phyloP scores from a whole-genome alignment of 92 coral and sea anemone species.

The Porites rus region DNA sequence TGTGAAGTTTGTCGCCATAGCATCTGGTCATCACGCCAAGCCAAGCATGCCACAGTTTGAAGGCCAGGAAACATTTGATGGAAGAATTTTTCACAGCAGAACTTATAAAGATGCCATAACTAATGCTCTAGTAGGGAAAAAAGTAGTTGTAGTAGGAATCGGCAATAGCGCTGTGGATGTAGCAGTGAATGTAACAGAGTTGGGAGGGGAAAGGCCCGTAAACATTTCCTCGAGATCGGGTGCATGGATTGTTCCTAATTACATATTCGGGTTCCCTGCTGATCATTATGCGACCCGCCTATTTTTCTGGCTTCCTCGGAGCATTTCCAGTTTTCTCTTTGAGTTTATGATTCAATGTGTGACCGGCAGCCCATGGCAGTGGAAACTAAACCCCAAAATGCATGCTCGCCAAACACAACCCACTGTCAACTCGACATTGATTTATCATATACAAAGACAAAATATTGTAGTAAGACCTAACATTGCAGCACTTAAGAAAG shows the following conservation, averaged over 20 bases:
- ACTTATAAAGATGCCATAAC: constrained; percentile 79
- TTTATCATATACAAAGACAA: constrained; percentile 78
- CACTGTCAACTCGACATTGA: constrained; percentile 79
- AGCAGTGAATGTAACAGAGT: constrained; percentile 72
- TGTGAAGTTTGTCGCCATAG: constrained; percentile 81
- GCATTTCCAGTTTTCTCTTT: constrained; percentile 64
- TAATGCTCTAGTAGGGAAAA: constrained; percentile 70
- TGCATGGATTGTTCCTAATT: constrained; percentile 83
- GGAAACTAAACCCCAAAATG: constrained; percentile 85
- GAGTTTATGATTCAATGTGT: constrained; percentile 64
- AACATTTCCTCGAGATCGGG: constrained; percentile 79
- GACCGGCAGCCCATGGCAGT: constrained; percentile 80
- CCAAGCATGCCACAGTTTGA: constrained; percentile 76
- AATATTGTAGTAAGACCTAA: constrained; percentile 73
- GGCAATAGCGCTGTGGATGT: constrained; percentile 93
- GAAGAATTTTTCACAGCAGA: constrained; percentile 73
- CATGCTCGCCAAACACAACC: constrained; percentile 81
- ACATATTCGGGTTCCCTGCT: constrained; percentile 72
- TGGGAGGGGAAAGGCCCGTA: constrained; percentile 70
- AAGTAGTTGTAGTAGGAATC: constrained; percentile 79
- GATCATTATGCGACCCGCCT: constrained; percentile 83
- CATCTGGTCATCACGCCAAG: constrained; percentile 84
- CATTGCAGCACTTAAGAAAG: constrained; percentile 52
- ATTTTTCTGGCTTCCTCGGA: constrained; percentile 85
- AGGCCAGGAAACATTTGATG: constrained; percentile 71